Conservation (phyloP, 2,888 invertebrate species). For the Nephrocerus scutellatus region DNA sequence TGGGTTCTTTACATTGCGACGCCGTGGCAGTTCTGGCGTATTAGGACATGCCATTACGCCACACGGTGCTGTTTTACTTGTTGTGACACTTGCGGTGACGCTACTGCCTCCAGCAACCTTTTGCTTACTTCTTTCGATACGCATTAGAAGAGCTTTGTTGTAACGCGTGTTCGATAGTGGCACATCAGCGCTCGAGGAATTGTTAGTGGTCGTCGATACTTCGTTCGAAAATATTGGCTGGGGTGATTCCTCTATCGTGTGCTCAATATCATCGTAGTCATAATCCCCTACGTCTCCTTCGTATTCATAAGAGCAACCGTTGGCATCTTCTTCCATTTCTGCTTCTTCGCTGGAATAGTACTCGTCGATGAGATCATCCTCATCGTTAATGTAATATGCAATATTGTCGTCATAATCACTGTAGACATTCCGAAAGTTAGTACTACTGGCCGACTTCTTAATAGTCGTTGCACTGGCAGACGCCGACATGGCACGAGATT, state of each 20-base stretch:
- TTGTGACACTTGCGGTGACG: conserved; percentile 4
- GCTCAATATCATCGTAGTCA: conserved; percentile 8
- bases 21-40: conserved; percentile 52
- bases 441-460: conserved; percentile 47
- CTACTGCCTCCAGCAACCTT: conserved; percentile 30
- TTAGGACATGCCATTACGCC: conserved; percentile 50
- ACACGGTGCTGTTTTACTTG: conserved; percentile 13
- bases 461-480: conserved; percentile 27
- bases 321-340: conserved; percentile 30
- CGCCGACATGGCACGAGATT: conserved; percentile 12
- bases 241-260: conserved; percentile 26
- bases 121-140: conserved; percentile 49
- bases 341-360: conserved; percentile 42
- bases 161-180: conserved; percentile 54
- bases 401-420: conserved; percentile 45
- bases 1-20: conserved; percentile 36
- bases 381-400: conserved; percentile 47
- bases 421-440: conserved; percentile 43
- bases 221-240: too few relatives aligned
- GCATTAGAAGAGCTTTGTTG: conserved; percentile 67
- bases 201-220: too few relatives aligned
- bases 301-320: too few relatives aligned
- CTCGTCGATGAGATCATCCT: conserved; percentile 39
- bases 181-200: too few relatives aligned
- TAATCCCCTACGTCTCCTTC: too few relatives aligned